phyloP scores from a whole-genome alignment of 2,888 invertebrate species.

The Drosophila buzzatii region DNA sequence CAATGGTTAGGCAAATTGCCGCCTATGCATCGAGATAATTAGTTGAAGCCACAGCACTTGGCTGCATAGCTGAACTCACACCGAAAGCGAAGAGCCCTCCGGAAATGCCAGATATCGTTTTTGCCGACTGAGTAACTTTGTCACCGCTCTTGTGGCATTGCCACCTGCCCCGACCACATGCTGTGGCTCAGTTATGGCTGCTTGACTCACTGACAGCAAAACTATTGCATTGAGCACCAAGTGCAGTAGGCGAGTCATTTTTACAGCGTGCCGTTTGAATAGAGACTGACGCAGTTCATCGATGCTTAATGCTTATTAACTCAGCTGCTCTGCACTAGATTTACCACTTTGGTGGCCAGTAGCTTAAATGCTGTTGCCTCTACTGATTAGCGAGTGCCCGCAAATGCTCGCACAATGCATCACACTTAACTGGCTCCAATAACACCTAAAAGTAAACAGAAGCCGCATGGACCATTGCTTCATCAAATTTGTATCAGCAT shows the following conservation, averaged over 20 bases:
- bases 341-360: slow-evolving; percentile 36
- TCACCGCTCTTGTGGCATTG: slow-evolving; percentile 45
- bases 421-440: slow-evolving; percentile 22
- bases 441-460: slow-evolving; percentile 24
- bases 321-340: neutral
- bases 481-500: slow-evolving; percentile 55
- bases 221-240: slow-evolving; percentile 9
- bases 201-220: slow-evolving; percentile 13
- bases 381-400: slow-evolving; percentile 62
- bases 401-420: slow-evolving; percentile 25
- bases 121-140: slow-evolving; percentile 71
- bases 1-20: slow-evolving; percentile 88
- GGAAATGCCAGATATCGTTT: slow-evolving; percentile 87
- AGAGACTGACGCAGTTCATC: slow-evolving; percentile 33
- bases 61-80: slow-evolving; percentile 75
- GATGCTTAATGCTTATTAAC: neutral
- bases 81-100: slow-evolving; percentile 87
- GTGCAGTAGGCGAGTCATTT: slow-evolving; percentile 47
- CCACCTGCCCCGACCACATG: neutral
- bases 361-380: slow-evolving; percentile 59
- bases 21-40: slow-evolving; percentile 76
- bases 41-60: slow-evolving; percentile 1
- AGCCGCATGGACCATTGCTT: slow-evolving; percentile 38
- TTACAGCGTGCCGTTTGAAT: slow-evolving; percentile 37
- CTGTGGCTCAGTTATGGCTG: slow-evolving; percentile 2